Conservation (phyloP, 2,888 invertebrate genomes). For the Melieria picta region DNA sequence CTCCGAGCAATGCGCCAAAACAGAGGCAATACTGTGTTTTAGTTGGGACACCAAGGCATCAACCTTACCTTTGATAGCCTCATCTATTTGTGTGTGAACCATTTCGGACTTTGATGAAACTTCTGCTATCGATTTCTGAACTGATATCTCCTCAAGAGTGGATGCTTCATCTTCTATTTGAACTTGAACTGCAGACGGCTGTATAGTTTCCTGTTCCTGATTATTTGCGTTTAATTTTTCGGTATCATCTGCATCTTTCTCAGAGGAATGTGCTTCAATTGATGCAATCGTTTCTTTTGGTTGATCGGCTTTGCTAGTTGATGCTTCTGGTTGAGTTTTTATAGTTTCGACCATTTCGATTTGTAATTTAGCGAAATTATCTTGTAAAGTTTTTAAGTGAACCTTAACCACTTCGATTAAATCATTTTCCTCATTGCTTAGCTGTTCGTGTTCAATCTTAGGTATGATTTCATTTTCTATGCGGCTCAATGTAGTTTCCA, state of each 20-base stretch:
- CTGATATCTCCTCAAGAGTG: slow-evolving; percentile 70
- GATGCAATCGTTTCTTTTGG: slow-evolving; percentile 15
- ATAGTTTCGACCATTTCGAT: neutral
- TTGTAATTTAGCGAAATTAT: slow-evolving; percentile 41
- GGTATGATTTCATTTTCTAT: slow-evolving; percentile 56
- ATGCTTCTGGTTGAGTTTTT: neutral
- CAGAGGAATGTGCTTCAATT: slow-evolving; percentile 6
- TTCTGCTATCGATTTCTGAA: slow-evolving; percentile 70
- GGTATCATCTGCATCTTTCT: slow-evolving; percentile 10
- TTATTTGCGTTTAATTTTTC: slow-evolving; percentile 6
- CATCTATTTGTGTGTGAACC: neutral
- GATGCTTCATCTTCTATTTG: slow-evolving; percentile 36
- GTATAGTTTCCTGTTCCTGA: slow-evolving; percentile 5
- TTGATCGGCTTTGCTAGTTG: neutral
- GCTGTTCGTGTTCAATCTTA: slow-evolving; percentile 47
- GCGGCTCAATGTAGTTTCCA: slow-evolving; percentile 49
- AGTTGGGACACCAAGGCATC: slow-evolving; percentile 52
- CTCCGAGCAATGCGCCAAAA: slow-evolving; percentile 56
- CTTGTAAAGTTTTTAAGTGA: slow-evolving; percentile 52
- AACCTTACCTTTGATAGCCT: slow-evolving; percentile 17
- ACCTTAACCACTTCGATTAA: slow-evolving; percentile 52
- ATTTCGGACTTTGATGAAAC: slow-evolving; percentile 43
- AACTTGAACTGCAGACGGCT: neutral
- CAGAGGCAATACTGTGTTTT: slow-evolving; percentile 57
- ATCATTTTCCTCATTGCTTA: slow-evolving; percentile 48